Conservation (phyloP, 30 jellyfish, hydroid and myxozoan genomes). For the Morbakka virulenta region DNA sequence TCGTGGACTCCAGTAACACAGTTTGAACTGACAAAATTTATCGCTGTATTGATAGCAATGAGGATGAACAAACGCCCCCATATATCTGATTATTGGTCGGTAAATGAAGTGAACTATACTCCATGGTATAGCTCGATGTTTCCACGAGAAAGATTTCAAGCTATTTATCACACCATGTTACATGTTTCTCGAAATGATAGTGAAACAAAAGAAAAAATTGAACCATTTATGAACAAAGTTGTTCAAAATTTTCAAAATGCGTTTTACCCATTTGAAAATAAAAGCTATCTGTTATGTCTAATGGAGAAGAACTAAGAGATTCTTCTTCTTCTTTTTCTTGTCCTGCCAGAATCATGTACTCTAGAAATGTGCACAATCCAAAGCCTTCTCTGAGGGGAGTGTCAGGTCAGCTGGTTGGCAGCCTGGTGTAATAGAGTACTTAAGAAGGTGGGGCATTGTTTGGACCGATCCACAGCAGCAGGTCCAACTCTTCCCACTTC, state of each 20-base stretch:
- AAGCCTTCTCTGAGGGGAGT: no score
- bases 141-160: constrained; percentile 30
- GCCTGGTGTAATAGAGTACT: no score
- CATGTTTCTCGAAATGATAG: constrained; percentile 12
- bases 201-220: constrained; percentile 22
- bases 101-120: not conserved
- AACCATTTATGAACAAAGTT: constrained; percentile 20
- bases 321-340: no score
- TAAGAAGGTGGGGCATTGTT: no score
- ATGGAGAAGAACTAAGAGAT: no score
- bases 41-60: constrained; percentile 1
- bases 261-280: constrained; percentile 17
- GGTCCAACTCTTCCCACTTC: no score
- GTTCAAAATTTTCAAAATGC: constrained; percentile 13
- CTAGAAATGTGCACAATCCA: no score
- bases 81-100: constrained; percentile 30
- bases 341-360: no score
- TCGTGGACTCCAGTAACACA: constrained; percentile 10
- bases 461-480: no score
- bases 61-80: constrained; percentile 29
- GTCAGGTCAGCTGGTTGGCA: no score
- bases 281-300: no score
- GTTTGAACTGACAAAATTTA: not conserved
- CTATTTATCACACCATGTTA: constrained; percentile 32
- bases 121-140: constrained; percentile 1